Percentiles rank a stretch among this genome's conserved stretches.
These are phyloP conservation scores for Dasyornis broadbenti DNA, from an alignment of 2,113 vertebrate species.

Conservation along the genomic window DNA sequence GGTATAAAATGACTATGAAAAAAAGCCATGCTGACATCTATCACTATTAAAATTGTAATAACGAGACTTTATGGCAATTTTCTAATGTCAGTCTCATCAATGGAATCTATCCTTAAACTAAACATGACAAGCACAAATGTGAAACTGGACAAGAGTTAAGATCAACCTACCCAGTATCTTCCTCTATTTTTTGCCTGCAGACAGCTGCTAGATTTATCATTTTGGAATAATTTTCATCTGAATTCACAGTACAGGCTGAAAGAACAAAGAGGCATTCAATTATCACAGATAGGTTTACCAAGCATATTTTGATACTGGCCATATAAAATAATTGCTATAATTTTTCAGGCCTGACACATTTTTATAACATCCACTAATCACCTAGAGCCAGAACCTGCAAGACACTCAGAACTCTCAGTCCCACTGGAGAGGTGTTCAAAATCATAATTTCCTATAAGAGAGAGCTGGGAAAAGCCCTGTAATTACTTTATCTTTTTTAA, in stretches of 20 bases:
- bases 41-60: not conserved
- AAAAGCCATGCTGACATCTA: not conserved
- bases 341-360: not conserved
- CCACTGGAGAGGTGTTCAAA: not conserved
- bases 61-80: not conserved
- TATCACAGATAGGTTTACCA: not conserved
- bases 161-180: constrained; percentile 74
- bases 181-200: constrained; percentile 76
- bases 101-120: not conserved
- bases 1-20: not conserved
- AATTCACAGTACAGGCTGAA: constrained; percentile 58
- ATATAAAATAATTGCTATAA: not conserved
- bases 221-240: constrained; percentile 75
- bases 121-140: not conserved
- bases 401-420: not conserved
- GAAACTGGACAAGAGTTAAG: not conserved
- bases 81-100: not conserved
- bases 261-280: not conserved
- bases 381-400: not conserved
- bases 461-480: not conserved
- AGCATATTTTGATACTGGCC: not conserved
- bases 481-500: constrained; percentile 24
- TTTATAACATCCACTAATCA: not conserved
- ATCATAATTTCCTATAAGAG: not conserved
- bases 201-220: constrained; percentile 67